These are phyloP conservation scores for Onychomys arenicola DNA, from an alignment of 2,797 vertebrate species.

Conservation along the genomic window DNA sequence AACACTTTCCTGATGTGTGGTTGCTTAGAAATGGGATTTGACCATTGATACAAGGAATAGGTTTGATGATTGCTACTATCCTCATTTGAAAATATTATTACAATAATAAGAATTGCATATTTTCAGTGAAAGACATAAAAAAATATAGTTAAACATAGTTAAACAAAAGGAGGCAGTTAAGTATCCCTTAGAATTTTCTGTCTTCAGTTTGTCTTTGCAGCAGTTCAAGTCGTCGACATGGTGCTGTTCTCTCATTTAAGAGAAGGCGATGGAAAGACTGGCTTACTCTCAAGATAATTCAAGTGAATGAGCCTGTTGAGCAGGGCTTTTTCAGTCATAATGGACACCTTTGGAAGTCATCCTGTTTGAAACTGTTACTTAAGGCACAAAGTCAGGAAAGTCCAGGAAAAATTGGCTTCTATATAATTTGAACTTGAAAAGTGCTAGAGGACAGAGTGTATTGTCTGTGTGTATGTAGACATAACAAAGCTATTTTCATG, in stretches of 20 bases:
- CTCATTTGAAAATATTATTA: conserved; percentile 8
- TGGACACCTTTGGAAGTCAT: conserved; percentile 62
- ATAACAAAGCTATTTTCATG: conserved; percentile 85
- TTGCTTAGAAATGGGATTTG: conserved; percentile 40
- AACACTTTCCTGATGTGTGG: neutral
- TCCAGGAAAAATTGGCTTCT: conserved; percentile 74
- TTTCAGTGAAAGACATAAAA: neutral
- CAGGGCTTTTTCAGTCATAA: conserved; percentile 22
- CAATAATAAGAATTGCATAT: conserved; percentile 26
- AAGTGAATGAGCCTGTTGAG: conserved; percentile 26
- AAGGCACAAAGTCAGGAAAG: conserved; percentile 63
- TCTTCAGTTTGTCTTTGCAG: conserved; percentile 20
- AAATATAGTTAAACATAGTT: neutral
- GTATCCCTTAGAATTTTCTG: neutral
- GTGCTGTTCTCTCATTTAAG: neutral
- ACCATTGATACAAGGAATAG: conserved; percentile 14
- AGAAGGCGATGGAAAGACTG: conserved; percentile 25
- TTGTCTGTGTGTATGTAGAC: conserved; percentile 82
- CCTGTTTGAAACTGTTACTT: conserved; percentile 73
- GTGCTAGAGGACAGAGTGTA: conserved; percentile 80
- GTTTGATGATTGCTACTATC: neutral
- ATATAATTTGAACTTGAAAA: conserved; percentile 77
- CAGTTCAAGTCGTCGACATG: neutral
- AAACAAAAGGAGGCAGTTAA: conserved; percentile 21
- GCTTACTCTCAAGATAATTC: neutral